Evolutionary conservation across 1,140 invertebrate genomes (phyloP), one percentile per base, ranked within the genome.

Genomic region (Hetaerina americana): DNA sequence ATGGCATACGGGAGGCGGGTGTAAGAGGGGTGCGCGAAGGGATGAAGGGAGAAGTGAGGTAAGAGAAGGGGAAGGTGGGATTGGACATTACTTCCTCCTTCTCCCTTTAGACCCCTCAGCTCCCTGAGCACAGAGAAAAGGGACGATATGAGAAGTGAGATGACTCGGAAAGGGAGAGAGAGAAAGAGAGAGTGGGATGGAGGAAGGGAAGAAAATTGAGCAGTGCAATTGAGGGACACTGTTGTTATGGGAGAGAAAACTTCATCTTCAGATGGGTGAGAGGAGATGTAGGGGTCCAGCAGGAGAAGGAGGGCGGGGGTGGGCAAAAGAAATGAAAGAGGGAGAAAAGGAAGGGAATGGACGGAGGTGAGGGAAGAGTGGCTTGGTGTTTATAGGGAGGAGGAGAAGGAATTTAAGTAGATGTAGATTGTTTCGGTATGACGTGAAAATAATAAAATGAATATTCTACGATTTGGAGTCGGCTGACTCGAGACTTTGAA

Each of bases 371-470:
- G 40, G 10, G 40, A 57, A n/a, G 40, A n/a, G 22, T 57, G 18
- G 31, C 18, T 8, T 40, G 31, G 22, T 57, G 40, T 57, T 2
- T 57, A 57, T 57, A 57, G 3, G 40, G 40, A 18, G 40, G n/a
- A n/a, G n/a, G n/a, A n/a, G n/a, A n/a, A n/a, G n/a, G 40, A 57
- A 57, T 57, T 57, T 57, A 18, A 57, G 40, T 57, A 57, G 15
- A 57, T 57, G 40, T 57, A 57, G 10, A 57, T 57, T 57, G 40
- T 57, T 57, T 57, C 40, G 40, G 15, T 57, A 57, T 57, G 40
- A 57, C 40, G 40, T 57, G 40, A 57, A 57, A 57, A 57, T 57
- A 57, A 57, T 57, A 57, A 57, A 57, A 57, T 57, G 40, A 57
- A 57, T 57, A 57, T 57, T 57, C 40, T 57, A 57, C 40, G 40